phyloP scores from a whole-genome alignment of 2,797 vertebrate species.

The Vireo griseus region DNA sequence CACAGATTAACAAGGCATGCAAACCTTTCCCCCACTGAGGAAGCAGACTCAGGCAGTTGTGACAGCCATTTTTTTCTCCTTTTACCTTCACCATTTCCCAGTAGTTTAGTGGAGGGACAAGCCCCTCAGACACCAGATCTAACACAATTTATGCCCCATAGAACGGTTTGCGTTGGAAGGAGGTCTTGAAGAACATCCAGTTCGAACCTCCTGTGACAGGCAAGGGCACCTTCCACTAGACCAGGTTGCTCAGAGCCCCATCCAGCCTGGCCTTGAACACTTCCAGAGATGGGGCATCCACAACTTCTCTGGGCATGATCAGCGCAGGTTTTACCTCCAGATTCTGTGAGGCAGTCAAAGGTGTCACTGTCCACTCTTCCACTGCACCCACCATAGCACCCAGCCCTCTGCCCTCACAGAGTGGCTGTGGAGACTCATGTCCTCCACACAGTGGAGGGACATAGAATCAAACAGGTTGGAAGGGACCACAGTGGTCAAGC shows the following conservation, averaged over 20 bases:
- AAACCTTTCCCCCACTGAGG: not conserved
- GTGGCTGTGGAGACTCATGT: not conserved
- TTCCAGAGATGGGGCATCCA: not conserved
- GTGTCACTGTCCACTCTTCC: too few relatives aligned
- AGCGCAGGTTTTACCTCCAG: not conserved
- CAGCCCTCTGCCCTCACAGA: not conserved
- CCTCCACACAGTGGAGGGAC: accelerated
- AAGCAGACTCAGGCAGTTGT: not conserved
- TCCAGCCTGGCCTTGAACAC: not conserved
- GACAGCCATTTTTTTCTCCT: not conserved
- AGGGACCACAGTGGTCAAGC: not conserved
- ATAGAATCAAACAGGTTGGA: accelerated
- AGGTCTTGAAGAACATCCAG: not conserved
- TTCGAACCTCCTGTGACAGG: accelerated
- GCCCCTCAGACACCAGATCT: not conserved
- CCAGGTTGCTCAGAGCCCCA: not conserved
- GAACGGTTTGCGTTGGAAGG: not conserved
- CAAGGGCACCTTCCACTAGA: not conserved
- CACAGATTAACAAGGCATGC: not conserved
- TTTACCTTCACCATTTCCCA: not conserved
- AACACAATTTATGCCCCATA: accelerated
- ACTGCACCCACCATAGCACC: accelerated
- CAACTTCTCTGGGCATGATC: accelerated
- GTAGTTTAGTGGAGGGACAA: not conserved
- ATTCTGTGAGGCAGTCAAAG: not conserved